Base-by-base conservation (phyloP, 1,140 invertebrate genomes). In the Melanaphis sacchari region DNA sequence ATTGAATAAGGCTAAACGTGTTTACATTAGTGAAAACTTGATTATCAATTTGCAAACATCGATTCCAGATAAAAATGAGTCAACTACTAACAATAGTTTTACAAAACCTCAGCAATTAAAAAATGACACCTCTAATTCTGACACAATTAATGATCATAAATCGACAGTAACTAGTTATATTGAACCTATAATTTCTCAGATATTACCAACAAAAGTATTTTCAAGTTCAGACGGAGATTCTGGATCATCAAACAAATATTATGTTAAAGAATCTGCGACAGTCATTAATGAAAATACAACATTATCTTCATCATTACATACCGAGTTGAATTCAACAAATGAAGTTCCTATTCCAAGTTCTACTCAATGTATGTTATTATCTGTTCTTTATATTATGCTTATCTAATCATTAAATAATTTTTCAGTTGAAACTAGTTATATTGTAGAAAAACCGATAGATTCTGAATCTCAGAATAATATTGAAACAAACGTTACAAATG, bases 1-100 rank as follows among this genome's bases (percentile, higher is more conserved):
- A n/a, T 95, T 97, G 88, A 97, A 97, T 94, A 95, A 96, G 22
- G 81, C 91, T 5, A 93, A 93, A 59, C 93, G 90, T 41, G 31
- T 94, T 41, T 85, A 89, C 40, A 91, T 85, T 88, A 91, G n/a
- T 84, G 93, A 94, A 22, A n/a, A 90, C 46, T 84, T 90, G 15
- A 91, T 84, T 24, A 66, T 93, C 38, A 87, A 87, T 93, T 26
- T 81, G 7, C 81, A 93, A 85, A 41, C 91, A 38, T 31, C 81
- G 3, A 36, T 52, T 76, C 81, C 76, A 49, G 54, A 90, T 26
- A 21, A 54, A 36, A 94, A 49, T 90, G 26, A n/a, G 43, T 49
- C n/a, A 84, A 85, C 7, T 76, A 15, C 36, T 38, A 85, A 87
- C 24, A 21, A 59, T 87, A 52, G 46, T 54, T 18, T 2, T 49